Evolutionary conservation across 2,113 vertebrate genomes (phyloP).

Genomic region (Myxocyprinus asiaticus): DNA sequence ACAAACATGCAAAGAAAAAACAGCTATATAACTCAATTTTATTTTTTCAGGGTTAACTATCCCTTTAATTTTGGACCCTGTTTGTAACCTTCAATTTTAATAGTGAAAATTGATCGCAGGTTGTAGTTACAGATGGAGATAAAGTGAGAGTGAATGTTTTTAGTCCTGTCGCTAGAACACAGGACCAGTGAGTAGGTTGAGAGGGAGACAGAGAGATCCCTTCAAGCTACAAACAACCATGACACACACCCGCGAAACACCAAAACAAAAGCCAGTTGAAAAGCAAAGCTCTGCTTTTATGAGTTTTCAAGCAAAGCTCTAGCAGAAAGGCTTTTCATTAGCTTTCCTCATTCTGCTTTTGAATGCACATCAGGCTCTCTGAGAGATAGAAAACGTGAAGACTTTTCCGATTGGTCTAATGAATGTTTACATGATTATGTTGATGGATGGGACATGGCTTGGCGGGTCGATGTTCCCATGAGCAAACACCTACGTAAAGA

Average conservation of each 20-base stretch:
- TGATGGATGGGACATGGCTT: conserved; percentile 13
- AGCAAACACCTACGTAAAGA: background rate
- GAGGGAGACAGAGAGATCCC: conserved; percentile 5
- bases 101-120: too few species aligned
- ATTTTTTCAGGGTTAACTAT: too few species aligned
- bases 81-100: too few species aligned
- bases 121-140: too few species aligned
- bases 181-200: conserved; percentile 31
- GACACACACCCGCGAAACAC: conserved; percentile 19
- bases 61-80: too few species aligned
- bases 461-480: conserved; percentile 16
- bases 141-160: conserved; percentile 3
- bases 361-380: background rate
- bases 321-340: conserved; percentile 29
- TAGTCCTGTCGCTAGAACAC: background rate
- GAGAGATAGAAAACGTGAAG: background rate
- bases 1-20: too few species aligned
- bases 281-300: conserved; percentile 19
- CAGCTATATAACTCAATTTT: too few species aligned
- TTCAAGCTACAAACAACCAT: conserved; percentile 15
- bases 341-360: conserved; percentile 4
- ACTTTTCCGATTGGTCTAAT: conserved; percentile 4
- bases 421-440: conserved; percentile 33
- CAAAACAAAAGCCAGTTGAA: conserved; percentile 30
- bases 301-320: background rate